Conservation (phyloP, 2,888 invertebrate species). For the Patella caerulea region DNA sequence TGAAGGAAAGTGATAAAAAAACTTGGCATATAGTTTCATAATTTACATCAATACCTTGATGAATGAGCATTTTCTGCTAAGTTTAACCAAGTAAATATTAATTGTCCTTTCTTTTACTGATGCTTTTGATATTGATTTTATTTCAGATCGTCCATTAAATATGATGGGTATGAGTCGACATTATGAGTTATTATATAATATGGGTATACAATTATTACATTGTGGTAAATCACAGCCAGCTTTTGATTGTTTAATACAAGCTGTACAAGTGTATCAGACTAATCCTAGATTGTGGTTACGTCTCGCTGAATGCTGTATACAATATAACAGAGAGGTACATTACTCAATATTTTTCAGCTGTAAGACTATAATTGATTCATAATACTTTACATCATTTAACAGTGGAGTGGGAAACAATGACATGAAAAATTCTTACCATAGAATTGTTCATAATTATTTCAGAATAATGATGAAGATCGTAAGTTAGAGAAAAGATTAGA, state of each 20-base stretch:
- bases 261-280: slow-evolving; percentile 86
- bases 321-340: slow-evolving; percentile 64
- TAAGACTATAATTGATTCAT: too few relatives aligned
- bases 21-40: too few relatives aligned
- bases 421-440: too few relatives aligned
- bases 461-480: slow-evolving; percentile 79
- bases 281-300: slow-evolving; percentile 93
- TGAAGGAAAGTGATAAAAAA: too few relatives aligned
- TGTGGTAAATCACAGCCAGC: slow-evolving; percentile 86
- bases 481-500: slow-evolving; percentile 76
- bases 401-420: too few relatives aligned
- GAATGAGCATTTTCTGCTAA: too few relatives aligned
- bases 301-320: slow-evolving; percentile 85
- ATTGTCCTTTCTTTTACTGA: too few relatives aligned
- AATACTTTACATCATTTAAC: too few relatives aligned
- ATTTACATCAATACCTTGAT: too few relatives aligned
- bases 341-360: not conserved
- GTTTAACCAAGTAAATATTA: too few relatives aligned
- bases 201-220: slow-evolving; percentile 87
- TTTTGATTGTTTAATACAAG: slow-evolving; percentile 91
- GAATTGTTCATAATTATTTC: slow-evolving; percentile 43
- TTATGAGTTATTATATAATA: slow-evolving; percentile 83
- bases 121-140: not conserved
- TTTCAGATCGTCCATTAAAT: slow-evolving; percentile 77
- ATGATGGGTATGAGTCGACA: slow-evolving; percentile 77